phyloP scores from a whole-genome alignment of 2,113 vertebrate genomes.

The Kryptolebias marmoratus region DNA sequence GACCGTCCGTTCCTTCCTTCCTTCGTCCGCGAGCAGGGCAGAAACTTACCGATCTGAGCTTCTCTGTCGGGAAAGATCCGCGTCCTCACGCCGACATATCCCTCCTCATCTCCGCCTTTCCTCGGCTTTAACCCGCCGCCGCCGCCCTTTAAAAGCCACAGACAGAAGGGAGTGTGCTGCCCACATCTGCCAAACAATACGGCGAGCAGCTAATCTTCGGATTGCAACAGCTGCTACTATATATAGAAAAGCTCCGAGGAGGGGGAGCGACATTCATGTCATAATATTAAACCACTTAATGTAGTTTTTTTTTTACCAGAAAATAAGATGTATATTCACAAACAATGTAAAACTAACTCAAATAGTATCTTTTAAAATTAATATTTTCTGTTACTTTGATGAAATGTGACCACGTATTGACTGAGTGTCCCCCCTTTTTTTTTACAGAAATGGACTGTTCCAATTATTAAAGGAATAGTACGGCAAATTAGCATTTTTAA shows the following conservation, averaged over 20 bases:
- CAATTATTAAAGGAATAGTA: constrained; percentile 69
- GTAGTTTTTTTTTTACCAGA: not conserved
- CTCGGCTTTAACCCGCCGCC: constrained; percentile 52
- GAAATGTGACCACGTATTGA: not conserved
- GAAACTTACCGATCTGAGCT: constrained; percentile 63
- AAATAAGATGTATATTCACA: rapidly evolving
- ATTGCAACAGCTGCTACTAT: constrained; percentile 82
- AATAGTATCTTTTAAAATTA: rapidly evolving
- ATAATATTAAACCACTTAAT: not conserved
- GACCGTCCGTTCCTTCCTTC: not conserved
- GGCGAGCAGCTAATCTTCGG: constrained; percentile 77
- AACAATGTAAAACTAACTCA: rapidly evolving
- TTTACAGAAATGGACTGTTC: constrained; percentile 70
- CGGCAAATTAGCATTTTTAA: constrained; percentile 40
- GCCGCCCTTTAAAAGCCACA: constrained; percentile 45
- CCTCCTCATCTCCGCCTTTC: constrained; percentile 45
- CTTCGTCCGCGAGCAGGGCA: not conserved
- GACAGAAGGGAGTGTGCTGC: constrained; percentile 42
- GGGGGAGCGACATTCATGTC: constrained; percentile 12
- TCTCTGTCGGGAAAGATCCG: constrained; percentile 14
- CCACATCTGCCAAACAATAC: constrained; percentile 74
- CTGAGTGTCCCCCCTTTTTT: constrained; percentile 39
- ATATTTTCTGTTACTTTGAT: not conserved
- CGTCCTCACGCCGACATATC: constrained; percentile 57
- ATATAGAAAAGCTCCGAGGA: constrained; percentile 75